Evolutionary conservation across 37 sponge, comb jelly and placozoan genomes (phyloP), one percentile per base, ranked within the genome.

Genomic region (Tethya wilhelma): DNA sequence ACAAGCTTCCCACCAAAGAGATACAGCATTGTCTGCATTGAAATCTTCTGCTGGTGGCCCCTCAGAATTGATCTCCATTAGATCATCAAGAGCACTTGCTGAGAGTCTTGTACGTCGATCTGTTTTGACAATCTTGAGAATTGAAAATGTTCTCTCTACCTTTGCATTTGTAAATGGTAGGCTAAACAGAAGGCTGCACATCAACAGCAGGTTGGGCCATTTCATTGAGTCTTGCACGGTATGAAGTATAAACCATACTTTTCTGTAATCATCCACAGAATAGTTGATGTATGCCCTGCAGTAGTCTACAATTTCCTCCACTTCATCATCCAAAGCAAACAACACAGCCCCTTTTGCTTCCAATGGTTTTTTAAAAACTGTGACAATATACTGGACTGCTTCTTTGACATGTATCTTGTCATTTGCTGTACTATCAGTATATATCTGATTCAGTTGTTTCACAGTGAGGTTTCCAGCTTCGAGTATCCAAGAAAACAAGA

Each of bases 51-150:
- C 39, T 0, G 88, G 26, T 28, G 88, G 88, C 39, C 88, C 88
- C 67, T 87, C 88, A 62, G 81, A 77, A 45, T 76, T 53, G 64
- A 87, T 87, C 53, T 87, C 88, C 41, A 81, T 69, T 3, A 87
- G 75, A 62, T 87, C 88, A 76, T 75, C 64, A 28, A 87, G 59
- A 36, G 81, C 81, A 23, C 67, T 64, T 25, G 26, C 39, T 66
- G 73, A 31, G 7, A 87, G 39, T 38, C 41, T 74, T 1, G 87
- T 55, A 28, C 81, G 41, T 26, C 87, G 43, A 30, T 38, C 39
- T 38, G 87, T 87, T 42, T 87, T 79, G 7, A 74, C 14, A 12
- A 75, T 73, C 59, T 87, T 87, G 36, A 87, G 44, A 1, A 53
- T 39, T 31, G 79, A 85, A 66, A 85, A 85, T 38, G 78, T 72